Evolutionary conservation across 2,888 invertebrate species (phyloP).

Genomic region (Hypselothyrea guttata): DNA sequence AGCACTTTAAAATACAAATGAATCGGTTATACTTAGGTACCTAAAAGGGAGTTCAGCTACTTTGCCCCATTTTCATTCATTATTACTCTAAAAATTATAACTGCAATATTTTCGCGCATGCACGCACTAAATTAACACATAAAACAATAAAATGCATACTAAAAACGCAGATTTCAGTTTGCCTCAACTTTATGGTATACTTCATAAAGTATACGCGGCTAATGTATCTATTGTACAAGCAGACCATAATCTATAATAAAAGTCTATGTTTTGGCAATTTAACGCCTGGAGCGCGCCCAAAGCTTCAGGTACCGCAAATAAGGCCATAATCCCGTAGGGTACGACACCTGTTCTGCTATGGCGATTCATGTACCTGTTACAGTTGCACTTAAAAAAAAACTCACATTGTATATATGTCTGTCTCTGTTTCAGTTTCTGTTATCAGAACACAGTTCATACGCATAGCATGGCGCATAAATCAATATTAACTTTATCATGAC

Average conservation of each 20-base stretch:
- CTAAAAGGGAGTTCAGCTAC: no score
- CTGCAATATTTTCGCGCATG: conserved; percentile 14
- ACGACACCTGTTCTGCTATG: conserved; percentile 40
- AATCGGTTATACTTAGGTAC: no score
- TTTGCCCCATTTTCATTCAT: no score
- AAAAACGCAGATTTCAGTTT: conserved; percentile 54
- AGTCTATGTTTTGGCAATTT: conserved; percentile 63
- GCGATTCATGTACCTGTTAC: conserved; percentile 34
- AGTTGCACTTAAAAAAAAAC: no score
- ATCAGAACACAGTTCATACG: conserved; percentile 2
- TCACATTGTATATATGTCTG: conserved; percentile 8
- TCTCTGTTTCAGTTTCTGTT: conserved; percentile 2
- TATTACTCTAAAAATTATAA: no score
- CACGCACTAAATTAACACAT: conserved; percentile 36
- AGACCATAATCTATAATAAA: conserved; percentile 58
- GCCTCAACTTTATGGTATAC: conserved; percentile 9
- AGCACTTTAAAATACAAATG: no score
- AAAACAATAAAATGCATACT: conserved; percentile 51
- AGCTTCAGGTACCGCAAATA: conserved; percentile 39
- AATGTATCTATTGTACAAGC: conserved; percentile 15
- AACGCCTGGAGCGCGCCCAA: conserved; percentile 51
- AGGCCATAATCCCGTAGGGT: conserved; percentile 34
- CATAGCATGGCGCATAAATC: conserved; percentile 55
- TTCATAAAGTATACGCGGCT: conserved; percentile 3
- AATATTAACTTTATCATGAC: conserved; percentile 68